Evolutionary conservation across 2,888 invertebrate species (phyloP).

Genomic region (Halictus quadricinctus): DNA sequence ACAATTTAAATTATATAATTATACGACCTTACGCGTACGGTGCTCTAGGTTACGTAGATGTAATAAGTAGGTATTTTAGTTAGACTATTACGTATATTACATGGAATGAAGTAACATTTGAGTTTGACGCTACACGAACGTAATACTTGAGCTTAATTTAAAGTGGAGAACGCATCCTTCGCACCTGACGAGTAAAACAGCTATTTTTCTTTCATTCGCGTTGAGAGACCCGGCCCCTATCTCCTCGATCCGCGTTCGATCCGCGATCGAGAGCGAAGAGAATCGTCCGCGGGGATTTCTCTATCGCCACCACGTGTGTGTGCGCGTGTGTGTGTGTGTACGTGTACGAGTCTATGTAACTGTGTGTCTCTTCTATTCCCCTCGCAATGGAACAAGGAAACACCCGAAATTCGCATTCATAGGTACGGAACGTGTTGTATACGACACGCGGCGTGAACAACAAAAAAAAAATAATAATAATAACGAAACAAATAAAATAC

Average conservation of each 20-base stretch:
- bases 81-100: conserved; percentile 82
- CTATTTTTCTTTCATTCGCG: conserved; percentile 19
- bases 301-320: background rate
- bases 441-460: conserved; percentile 81
- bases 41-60: conserved; percentile 82
- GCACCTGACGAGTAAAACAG: conserved; percentile 69
- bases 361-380: background rate
- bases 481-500: conserved; percentile 83
- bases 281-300: background rate
- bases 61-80: conserved; percentile 80
- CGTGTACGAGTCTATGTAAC: background rate
- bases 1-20: conserved; percentile 82
- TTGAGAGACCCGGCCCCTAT: background rate
- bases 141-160: conserved; percentile 82
- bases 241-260: conserved; percentile 16
- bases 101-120: conserved; percentile 82
- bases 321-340: background rate
- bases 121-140: conserved; percentile 80
- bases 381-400: conserved; percentile 29
- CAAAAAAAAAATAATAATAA: conserved; percentile 76
- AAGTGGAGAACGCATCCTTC: conserved; percentile 70
- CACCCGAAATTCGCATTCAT: conserved; percentile 63
- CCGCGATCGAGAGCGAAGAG: conserved; percentile 1
- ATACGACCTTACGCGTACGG: conserved; percentile 81
- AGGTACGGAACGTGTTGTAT: conserved; percentile 79